Evolutionary conservation across 92 coral and sea anemone genomes (phyloP).

Genomic region (Paragorgia papillata): DNA sequence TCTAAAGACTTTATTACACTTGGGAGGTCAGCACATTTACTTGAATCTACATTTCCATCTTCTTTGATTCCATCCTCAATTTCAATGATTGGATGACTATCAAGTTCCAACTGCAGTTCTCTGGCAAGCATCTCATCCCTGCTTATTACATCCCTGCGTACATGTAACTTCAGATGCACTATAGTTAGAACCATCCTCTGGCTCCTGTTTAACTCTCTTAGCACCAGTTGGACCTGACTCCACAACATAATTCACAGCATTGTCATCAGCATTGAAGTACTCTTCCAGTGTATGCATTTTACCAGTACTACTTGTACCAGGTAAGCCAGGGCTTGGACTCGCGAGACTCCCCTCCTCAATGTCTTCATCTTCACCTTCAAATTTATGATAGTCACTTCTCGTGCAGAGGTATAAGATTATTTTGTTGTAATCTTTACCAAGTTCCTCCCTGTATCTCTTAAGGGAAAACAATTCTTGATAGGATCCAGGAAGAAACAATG

Average conservation of each 20-base stretch:
- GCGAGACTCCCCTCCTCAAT: not conserved
- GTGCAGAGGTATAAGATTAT: conserved; percentile 60
- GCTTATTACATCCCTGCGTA: conserved; percentile 16
- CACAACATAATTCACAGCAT: not conserved
- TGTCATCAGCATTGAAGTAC: not conserved
- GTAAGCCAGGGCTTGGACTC: not conserved
- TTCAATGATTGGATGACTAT: conserved; percentile 6
- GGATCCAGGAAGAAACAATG: conserved; percentile 57
- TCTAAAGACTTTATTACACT: conserved; percentile 56
- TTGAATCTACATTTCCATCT: not conserved
- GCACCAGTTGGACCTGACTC: not conserved
- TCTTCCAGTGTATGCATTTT: not conserved
- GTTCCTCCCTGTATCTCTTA: conserved; percentile 53
- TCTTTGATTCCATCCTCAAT: conserved; percentile 11
- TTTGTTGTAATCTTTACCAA: conserved; percentile 56
- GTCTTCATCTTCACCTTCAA: not conserved
- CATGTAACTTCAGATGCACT: not conserved
- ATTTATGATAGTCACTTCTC: conserved; percentile 42
- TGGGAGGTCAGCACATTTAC: conserved; percentile 28
- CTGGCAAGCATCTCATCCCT: conserved; percentile 56
- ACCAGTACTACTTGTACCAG: not conserved
- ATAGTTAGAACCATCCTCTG: not conserved
- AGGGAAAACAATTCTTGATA: conserved; percentile 18
- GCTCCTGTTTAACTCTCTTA: conserved; percentile 8
- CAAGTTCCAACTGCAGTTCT: conserved; percentile 54